Evolutionary conservation across 2,113 vertebrate genomes (phyloP).

Genomic region (Protobothrops mucrosquamatus): DNA sequence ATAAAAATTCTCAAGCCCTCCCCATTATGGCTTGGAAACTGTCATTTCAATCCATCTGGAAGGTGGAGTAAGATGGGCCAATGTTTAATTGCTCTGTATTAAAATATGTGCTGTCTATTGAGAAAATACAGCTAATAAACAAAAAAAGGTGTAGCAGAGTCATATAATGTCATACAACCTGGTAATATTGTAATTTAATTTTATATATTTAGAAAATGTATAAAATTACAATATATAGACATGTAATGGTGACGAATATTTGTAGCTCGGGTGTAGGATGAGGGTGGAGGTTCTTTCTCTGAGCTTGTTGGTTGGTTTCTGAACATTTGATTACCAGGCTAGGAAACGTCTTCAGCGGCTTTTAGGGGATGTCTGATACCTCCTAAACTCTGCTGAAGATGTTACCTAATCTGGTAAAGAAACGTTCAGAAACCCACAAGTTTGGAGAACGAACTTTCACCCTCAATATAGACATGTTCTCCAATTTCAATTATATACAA

Average conservation of each 20-base stretch:
- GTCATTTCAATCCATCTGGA: neutral
- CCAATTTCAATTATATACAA: neutral
- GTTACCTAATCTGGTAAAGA: too few species aligned
- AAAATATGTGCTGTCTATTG: neutral
- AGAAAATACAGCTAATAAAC: neutral
- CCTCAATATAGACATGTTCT: neutral
- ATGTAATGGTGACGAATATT: neutral
- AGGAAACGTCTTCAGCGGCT: too few species aligned
- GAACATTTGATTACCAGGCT: too few species aligned
- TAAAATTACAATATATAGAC: neutral
- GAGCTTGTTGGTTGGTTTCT: too few species aligned
- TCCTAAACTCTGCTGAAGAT: too few species aligned
- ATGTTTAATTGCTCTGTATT: neutral
- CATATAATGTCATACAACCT: neutral
- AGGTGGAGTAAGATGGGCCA: neutral
- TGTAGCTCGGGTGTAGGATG: too few species aligned
- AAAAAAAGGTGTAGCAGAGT: neutral
- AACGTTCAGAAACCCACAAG: too few species aligned
- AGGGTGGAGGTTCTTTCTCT: too few species aligned
- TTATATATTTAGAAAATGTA: neutral
- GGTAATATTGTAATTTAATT: neutral
- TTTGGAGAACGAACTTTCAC: too few species aligned
- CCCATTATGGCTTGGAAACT: neutral
- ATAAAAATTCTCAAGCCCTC: neutral
- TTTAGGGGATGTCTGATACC: too few species aligned